Evolutionary conservation across 2,113 vertebrate species (phyloP).

Genomic region (Mionectes macconnelli): DNA sequence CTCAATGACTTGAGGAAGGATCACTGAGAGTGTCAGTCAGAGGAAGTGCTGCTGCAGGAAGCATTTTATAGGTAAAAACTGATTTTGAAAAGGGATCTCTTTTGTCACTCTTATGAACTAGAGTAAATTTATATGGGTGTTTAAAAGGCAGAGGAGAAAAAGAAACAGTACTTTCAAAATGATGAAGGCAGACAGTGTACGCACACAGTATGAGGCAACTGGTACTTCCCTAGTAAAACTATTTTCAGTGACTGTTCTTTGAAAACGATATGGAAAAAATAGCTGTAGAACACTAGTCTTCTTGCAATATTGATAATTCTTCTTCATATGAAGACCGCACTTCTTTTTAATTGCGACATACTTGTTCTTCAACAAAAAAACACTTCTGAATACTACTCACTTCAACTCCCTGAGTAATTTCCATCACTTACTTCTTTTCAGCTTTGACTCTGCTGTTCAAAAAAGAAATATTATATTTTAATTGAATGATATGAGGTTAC

Average conservation of each 20-base stretch:
- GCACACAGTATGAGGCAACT: background rate
- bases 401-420: background rate
- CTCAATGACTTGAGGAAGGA: accelerated
- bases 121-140: background rate
- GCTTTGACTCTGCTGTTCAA: background rate
- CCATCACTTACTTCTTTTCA: background rate
- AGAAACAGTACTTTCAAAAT: background rate
- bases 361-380: background rate
- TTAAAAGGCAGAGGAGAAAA: background rate
- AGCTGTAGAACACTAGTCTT: background rate
- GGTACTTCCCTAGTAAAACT: background rate
- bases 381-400: background rate
- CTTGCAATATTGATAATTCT: background rate
- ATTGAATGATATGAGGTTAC: background rate
- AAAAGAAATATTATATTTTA: background rate
- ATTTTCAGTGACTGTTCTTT: background rate
- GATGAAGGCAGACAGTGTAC: background rate
- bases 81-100: background rate
- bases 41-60: background rate
- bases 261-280: background rate
- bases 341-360: background rate
- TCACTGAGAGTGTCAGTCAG: background rate
- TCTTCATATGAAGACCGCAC: background rate
- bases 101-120: background rate
- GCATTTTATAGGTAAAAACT: background rate